Percentiles rank a stretch among this genome's conserved stretches.
Evolutionary conservation across 1,140 invertebrate species (phyloP).

Genomic region (Teleopsis dalmanni): DNA sequence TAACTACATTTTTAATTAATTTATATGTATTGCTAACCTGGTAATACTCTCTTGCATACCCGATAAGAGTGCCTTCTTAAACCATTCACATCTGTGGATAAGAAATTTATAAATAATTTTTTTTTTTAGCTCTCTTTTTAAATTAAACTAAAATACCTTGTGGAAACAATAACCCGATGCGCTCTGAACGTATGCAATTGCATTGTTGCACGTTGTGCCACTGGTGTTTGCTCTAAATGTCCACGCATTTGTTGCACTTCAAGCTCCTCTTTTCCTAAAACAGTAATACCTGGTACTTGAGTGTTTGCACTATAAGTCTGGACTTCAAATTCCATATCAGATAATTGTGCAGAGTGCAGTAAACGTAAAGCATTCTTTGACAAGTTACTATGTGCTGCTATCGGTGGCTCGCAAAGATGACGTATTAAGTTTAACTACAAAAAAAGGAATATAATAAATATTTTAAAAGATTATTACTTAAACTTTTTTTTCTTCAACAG

Average conservation of each 20-base stretch:
- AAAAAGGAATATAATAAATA: neutral
- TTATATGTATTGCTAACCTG: constrained; percentile 43
- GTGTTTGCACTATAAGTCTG: constrained; percentile 20
- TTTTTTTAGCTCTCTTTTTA: no score
- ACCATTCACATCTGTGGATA: constrained; percentile 69
- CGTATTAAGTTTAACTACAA: constrained; percentile 54
- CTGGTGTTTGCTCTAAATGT: neutral
- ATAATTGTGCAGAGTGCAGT: constrained; percentile 47
- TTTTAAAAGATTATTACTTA: no score
- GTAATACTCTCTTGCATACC: constrained; percentile 66
- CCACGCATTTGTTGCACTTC: neutral
- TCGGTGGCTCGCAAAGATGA: constrained; percentile 54
- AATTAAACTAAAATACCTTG: no score
- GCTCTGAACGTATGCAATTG: constrained; percentile 46
- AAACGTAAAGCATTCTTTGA: constrained; percentile 51
- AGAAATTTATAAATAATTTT: no score
- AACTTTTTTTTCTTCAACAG: neutral
- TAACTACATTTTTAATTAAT: neutral
- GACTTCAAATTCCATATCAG: constrained; percentile 64
- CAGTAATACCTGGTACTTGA: neutral
- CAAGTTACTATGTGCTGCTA: constrained; percentile 49
- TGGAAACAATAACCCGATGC: constrained; percentile 59
- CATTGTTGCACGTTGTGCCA: constrained; percentile 8
- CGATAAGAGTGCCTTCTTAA: constrained; percentile 58
- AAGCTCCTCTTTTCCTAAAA: neutral